phyloP scores from a whole-genome alignment of 2,797 vertebrate species.

The Coluber constrictor region DNA sequence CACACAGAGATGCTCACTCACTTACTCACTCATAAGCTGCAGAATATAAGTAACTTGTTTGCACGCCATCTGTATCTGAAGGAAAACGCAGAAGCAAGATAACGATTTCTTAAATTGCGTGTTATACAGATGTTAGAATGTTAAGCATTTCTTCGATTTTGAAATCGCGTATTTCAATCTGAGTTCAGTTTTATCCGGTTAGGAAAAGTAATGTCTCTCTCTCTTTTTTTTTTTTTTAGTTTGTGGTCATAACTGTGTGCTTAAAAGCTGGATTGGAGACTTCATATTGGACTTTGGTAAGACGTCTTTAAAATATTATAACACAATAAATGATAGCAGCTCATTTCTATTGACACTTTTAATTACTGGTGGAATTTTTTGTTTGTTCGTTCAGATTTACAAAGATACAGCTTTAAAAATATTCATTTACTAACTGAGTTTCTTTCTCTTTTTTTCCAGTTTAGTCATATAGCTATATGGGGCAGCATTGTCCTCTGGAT shows the following conservation, averaged over 20 bases:
- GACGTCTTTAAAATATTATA: conserved; percentile 44
- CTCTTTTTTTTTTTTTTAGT: conserved; percentile 75
- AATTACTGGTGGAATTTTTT: background rate
- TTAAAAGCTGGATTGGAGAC: conserved; percentile 97
- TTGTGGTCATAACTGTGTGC: conserved; percentile 98
- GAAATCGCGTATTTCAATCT: background rate
- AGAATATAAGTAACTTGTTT: background rate
- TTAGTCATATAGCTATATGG: conserved; percentile 98
- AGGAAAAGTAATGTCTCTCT: background rate
- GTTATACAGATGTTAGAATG: background rate
- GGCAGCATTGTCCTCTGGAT: conserved; percentile 96
- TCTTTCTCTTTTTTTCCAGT: conserved; percentile 72
- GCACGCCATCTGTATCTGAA: background rate
- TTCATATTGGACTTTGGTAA: conserved; percentile 96
- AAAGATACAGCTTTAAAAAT: background rate
- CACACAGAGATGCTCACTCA: background rate
- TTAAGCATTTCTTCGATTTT: background rate
- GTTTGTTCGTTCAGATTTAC: background rate
- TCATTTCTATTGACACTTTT: conserved; percentile 7
- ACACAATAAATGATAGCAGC: background rate
- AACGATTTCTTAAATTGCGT: background rate
- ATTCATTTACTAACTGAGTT: background rate
- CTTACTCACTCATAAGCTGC: background rate
- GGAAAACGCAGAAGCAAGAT: background rate
- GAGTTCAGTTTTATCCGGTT: background rate